Evolutionary conservation across 2,113 vertebrate species (phyloP).

Genomic region (Trichomycterus rosablanca): DNA sequence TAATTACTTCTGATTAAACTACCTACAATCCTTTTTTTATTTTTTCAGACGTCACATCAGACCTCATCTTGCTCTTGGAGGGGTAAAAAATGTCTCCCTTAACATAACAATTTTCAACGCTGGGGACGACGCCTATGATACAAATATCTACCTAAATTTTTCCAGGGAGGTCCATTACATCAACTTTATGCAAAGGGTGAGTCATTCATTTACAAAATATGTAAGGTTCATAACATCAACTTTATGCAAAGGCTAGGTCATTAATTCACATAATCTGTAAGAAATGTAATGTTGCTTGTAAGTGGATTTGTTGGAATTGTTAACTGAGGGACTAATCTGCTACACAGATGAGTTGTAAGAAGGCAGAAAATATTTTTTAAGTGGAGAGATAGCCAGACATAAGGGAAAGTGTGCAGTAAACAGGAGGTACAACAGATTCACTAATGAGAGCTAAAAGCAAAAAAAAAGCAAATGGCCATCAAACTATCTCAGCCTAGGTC

Average conservation of each 20-base stretch:
- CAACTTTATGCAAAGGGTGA: slow-evolving; percentile 97
- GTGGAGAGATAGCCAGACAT: too few species aligned
- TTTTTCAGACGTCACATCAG: slow-evolving; percentile 66
- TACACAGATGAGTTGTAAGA: too few species aligned
- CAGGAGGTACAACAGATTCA: too few species aligned
- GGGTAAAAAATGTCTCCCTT: slow-evolving; percentile 88
- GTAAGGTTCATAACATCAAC: background rate
- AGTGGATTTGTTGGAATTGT: too few species aligned
- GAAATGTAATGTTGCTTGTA: too few species aligned
- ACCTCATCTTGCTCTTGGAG: slow-evolving; percentile 86
- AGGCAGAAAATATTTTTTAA: too few species aligned
- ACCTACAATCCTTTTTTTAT: background rate
- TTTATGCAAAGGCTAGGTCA: too few species aligned
- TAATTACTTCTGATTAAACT: background rate
- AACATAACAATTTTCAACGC: slow-evolving; percentile 88
- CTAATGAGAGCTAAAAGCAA: too few species aligned
- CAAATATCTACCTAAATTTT: slow-evolving; percentile 94
- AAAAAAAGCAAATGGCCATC: too few species aligned
- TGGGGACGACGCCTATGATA: slow-evolving; percentile 93
- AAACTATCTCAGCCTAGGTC: too few species aligned
- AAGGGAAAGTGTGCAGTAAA: too few species aligned
- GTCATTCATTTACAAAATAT: slow-evolving; percentile 44
- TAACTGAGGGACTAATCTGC: too few species aligned
- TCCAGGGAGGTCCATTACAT: slow-evolving; percentile 95
- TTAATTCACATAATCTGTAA: background rate